Evolutionary conservation across 2,888 invertebrate genomes (phyloP).

Genomic region (Ochropleura leucogaster): DNA sequence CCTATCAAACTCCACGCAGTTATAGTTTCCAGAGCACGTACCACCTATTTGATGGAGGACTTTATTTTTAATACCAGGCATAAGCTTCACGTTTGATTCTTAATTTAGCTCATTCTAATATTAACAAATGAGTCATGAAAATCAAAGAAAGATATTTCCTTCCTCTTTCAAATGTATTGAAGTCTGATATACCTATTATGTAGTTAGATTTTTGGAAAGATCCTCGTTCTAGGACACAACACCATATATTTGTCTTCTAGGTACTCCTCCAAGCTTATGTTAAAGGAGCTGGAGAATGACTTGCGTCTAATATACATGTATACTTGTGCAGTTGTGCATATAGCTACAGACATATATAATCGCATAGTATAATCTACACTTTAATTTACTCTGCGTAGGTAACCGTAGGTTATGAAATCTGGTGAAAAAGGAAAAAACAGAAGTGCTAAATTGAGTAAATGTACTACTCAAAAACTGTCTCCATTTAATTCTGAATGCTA

Average conservation of each 20-base stretch:
- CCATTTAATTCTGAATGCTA: background rate
- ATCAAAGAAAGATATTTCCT: constrained; percentile 14
- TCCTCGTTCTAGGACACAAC: background rate
- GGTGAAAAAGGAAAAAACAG: background rate
- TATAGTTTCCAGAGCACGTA: background rate
- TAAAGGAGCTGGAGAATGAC: background rate
- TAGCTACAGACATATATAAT: too few relatives aligned
- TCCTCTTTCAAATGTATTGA: constrained; percentile 10
- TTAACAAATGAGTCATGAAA: constrained; percentile 35
- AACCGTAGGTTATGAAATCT: background rate
- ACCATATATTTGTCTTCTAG: background rate
- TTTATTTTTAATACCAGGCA: constrained; percentile 7
- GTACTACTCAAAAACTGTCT: too few relatives aligned
- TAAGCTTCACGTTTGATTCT: constrained; percentile 16
- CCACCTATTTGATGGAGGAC: constrained; percentile 5
- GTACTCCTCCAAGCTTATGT: background rate
- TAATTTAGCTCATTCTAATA: constrained; percentile 16
- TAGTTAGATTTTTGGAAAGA: background rate
- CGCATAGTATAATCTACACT: too few relatives aligned
- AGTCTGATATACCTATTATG: too few relatives aligned
- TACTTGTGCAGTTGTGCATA: too few relatives aligned
- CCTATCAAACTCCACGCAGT: background rate
- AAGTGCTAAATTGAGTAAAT: too few relatives aligned
- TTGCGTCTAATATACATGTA: background rate
- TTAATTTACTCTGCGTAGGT: background rate